Evolutionary conservation across 2,888 invertebrate species (phyloP).

Genomic region (Aporophyla nigra): DNA sequence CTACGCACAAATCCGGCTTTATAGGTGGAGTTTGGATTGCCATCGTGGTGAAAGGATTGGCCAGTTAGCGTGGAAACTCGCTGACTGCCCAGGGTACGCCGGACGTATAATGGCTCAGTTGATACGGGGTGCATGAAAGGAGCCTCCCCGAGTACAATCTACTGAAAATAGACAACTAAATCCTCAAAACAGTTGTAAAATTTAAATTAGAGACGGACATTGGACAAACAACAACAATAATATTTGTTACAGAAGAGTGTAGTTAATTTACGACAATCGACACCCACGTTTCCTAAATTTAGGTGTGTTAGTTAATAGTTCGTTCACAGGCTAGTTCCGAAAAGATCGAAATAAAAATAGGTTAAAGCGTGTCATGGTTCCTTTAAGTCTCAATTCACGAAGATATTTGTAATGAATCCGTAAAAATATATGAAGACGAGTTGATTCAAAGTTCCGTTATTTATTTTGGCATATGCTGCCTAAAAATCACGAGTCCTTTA

Average conservation of each 20-base stretch:
- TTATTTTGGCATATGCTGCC: slow-evolving; percentile 23
- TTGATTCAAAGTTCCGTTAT: background rate
- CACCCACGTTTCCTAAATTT: slow-evolving; percentile 27
- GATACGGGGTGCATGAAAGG: no score
- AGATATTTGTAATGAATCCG: background rate
- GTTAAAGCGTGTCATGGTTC: slow-evolving; percentile 50
- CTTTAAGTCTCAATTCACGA: slow-evolving; percentile 13
- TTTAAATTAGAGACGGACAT: background rate
- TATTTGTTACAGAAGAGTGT: slow-evolving; percentile 18
- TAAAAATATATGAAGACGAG: background rate
- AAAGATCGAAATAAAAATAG: slow-evolving; percentile 46
- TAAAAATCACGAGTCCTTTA: slow-evolving; percentile 19
- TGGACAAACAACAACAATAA: background rate
- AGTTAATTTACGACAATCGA: slow-evolving; percentile 12
- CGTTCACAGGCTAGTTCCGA: slow-evolving; percentile 48
- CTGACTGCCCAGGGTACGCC: no score
- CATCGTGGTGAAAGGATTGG: no score
- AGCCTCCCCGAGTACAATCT: background rate
- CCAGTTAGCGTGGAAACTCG: no score
- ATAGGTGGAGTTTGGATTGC: no score
- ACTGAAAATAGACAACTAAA: background rate
- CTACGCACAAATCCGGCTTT: no score
- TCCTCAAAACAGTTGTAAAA: background rate
- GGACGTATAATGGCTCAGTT: no score
- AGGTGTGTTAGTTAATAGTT: slow-evolving; percentile 38